Conservation (phyloP, 2,888 invertebrate species). For the Liodrosophila aerea region DNA sequence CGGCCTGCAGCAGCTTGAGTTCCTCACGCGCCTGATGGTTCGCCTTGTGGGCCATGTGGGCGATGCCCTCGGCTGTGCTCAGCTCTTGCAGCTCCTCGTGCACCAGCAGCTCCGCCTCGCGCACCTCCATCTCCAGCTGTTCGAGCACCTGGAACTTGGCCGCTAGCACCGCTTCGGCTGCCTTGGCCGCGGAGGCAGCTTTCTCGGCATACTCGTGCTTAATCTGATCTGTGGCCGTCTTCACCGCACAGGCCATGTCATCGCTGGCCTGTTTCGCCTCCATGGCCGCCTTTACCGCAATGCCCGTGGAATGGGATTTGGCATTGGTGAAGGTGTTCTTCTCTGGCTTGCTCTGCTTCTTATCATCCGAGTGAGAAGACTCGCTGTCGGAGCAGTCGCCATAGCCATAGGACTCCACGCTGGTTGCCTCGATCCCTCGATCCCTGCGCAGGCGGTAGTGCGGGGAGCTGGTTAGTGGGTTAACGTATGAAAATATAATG, state of each 20-base stretch:
- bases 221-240: conserved; percentile 87
- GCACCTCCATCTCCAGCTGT: conserved; percentile 86
- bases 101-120: conserved; percentile 86
- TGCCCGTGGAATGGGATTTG: conserved; percentile 83
- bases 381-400: background rate
- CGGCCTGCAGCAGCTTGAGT: conserved; percentile 82
- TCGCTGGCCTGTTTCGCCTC: conserved; percentile 83
- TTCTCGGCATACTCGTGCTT: conserved; percentile 88
- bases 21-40: conserved; percentile 85
- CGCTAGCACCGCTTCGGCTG: conserved; percentile 87
- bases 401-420: background rate
- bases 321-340: background rate
- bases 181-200: conserved; percentile 87
- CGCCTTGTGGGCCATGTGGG: conserved; percentile 85
- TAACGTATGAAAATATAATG: conserved; percentile 19
- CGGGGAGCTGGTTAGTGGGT: conserved; percentile 8
- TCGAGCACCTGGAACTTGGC: conserved; percentile 87
- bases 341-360: background rate
- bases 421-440: no score
- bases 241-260: conserved; percentile 87
- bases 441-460: background rate
- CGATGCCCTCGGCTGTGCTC: conserved; percentile 85
- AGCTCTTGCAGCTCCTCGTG: conserved; percentile 85
- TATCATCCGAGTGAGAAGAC: no score
- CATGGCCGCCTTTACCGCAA: conserved; percentile 88